Base-by-base conservation (phyloP, 2,888 invertebrate genomes). In the Ornithoptera alexandrae region DNA sequence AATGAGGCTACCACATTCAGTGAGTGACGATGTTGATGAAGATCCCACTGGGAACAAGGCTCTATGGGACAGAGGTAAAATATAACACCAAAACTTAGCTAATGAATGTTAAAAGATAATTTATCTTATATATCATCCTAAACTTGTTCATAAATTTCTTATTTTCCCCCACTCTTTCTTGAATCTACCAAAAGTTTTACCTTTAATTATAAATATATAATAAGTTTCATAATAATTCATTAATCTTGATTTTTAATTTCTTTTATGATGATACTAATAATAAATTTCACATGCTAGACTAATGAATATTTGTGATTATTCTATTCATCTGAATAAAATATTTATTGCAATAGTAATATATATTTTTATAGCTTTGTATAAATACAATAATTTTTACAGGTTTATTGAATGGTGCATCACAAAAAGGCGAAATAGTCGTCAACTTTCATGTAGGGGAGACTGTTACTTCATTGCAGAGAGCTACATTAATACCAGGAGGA, bases 41-140 rank as follows among this genome's bases (percentile, higher is more conserved):
- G 99, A 99, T 90, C 99, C 99, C 0, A 99, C 99, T 0, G 99
- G 99, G 61, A 98, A 98, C 81, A 98, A 99, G 86, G 98, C 99
- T 0, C 92, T 99, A 0, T 99, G 99, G 99, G 97, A 97, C 83
- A 94, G 97, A 84, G 96, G 94, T 90, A 80, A 42, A 4, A 42
- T 15, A 46, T 46, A 46, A 15, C 12, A 46, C 12, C 46, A 15
- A 46, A 46, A 4, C 3, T 12, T 12, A 12, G 15, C 4, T 46
- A 1, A 39, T 39, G 39, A 10, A 1, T 39, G 39, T 39, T 7
- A 10, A 10, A 39, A 46, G 15, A 46, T 46, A 46, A 46, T 46
- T 46, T 4, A 4, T 30, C 30, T 30, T 30, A 30, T 30, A 2
- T 30, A 30, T 30, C 30, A 5, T 30, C 30, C 5, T 30, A 30